Conservation (phyloP, 2,113 vertebrate species). For the Halichoerus grypus region DNA sequence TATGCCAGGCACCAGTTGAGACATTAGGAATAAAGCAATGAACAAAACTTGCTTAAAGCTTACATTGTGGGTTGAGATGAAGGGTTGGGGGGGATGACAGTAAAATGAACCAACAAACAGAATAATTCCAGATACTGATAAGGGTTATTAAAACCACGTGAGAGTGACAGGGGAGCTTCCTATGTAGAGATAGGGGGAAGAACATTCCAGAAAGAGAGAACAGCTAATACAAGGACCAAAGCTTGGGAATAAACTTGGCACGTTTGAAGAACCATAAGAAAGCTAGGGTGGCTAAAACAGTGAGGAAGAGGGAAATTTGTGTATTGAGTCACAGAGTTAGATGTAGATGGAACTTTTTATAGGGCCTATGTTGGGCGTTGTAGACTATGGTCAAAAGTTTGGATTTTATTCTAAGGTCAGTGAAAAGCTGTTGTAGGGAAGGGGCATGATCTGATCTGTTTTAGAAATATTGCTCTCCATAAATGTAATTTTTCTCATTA, state of each 20-base stretch:
- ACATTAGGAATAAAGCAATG: constrained; percentile 18
- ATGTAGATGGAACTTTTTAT: background rate
- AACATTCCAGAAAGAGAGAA: background rate
- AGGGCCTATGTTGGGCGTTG: background rate
- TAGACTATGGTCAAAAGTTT: background rate
- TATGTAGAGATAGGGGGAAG: background rate
- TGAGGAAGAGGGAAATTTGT: background rate
- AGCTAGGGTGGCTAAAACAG: background rate
- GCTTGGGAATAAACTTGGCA: background rate
- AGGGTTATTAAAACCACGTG: constrained; percentile 4
- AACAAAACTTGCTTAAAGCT: background rate
- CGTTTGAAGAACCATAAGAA: background rate
- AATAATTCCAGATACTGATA: background rate
- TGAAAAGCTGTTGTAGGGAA: constrained; percentile 17
- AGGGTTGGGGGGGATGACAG: background rate
- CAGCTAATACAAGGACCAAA: background rate
- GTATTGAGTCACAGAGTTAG: background rate
- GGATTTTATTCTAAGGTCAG: constrained; percentile 29
- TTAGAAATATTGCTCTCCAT: background rate
- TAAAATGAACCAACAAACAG: constrained; percentile 48
- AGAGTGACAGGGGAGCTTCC: background rate
- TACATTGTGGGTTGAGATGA: background rate
- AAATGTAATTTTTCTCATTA: constrained; percentile 36
- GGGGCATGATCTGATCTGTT: constrained; percentile 16
- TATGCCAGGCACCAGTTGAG: background rate